Conservation (phyloP, 2,113 vertebrate species). For the Arenaria interpres region DNA sequence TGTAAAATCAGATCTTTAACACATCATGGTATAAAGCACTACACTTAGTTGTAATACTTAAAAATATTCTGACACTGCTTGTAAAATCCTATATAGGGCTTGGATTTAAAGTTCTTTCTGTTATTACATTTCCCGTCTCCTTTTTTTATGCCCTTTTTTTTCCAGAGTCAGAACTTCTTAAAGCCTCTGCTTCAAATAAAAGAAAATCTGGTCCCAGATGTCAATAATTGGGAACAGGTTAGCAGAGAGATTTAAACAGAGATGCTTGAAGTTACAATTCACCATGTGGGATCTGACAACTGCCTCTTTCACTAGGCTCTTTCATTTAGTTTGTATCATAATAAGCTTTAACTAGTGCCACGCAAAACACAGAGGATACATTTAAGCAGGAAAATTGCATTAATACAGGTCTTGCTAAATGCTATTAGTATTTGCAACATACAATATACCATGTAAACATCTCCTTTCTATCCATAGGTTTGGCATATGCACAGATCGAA, state of each 20-base stretch:
- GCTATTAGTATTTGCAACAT: background rate
- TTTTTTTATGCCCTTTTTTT: background rate
- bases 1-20: background rate
- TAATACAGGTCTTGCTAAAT: background rate
- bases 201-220: constrained; percentile 49
- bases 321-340: constrained; percentile 18
- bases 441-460: background rate
- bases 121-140: constrained; percentile 19
- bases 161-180: background rate
- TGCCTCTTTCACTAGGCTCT: background rate
- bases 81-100: background rate
- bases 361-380: background rate
- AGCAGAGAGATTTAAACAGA: background rate
- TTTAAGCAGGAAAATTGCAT: background rate
- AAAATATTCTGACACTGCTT: background rate
- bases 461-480: background rate
- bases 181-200: constrained; percentile 40
- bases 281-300: constrained; percentile 34
- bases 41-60: background rate
- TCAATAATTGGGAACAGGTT: constrained; percentile 74
- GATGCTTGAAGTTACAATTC: constrained; percentile 25
- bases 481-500: background rate
- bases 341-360: background rate
- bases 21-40: background rate
- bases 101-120: background rate